These are phyloP conservation scores for Microplitis deprimator DNA, from an alignment of 2,888 invertebrate species.

Conservation along the genomic window DNA sequence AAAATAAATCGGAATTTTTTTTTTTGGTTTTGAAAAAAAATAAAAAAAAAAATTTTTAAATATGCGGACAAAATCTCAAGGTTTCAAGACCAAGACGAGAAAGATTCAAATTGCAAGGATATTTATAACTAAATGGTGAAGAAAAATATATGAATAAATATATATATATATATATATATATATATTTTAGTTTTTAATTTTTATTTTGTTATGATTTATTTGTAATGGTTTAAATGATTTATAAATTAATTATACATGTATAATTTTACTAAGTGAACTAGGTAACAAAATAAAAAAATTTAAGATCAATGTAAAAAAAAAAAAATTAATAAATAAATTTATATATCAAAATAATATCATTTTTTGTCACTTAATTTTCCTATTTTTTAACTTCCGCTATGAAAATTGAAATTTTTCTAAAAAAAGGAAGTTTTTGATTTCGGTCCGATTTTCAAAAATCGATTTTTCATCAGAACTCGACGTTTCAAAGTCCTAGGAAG, in stretches of 20 bases:
- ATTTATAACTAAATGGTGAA: neutral
- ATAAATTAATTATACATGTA: slow-evolving; percentile 21
- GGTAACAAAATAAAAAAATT: slow-evolving; percentile 14
- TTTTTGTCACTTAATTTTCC: neutral
- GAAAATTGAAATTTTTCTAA: too few relatives aligned
- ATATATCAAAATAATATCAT: slow-evolving; percentile 50
- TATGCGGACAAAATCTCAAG: neutral
- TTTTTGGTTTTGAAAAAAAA: neutral
- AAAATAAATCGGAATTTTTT: neutral
- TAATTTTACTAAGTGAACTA: slow-evolving; percentile 23
- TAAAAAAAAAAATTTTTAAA: neutral
- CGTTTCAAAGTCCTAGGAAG: too few relatives aligned
- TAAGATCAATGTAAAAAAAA: slow-evolving; percentile 18
- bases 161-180: neutral
- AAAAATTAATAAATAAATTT: slow-evolving; percentile 57
- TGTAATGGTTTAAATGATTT: slow-evolving; percentile 57
- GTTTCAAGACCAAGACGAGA: neutral
- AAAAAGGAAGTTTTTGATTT: too few relatives aligned
- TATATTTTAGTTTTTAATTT: slow-evolving; percentile 53
- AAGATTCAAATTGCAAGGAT: neutral
- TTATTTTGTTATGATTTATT: slow-evolving; percentile 56
- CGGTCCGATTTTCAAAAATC: too few relatives aligned
- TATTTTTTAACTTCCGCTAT: neutral
- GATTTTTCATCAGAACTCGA: too few relatives aligned
- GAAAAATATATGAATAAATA: slow-evolving; percentile 22